Evolutionary conservation across 1,140 invertebrate species (phyloP), one percentile per base, ranked within the genome.

Genomic region (Zaprionus ghesquierei): DNA sequence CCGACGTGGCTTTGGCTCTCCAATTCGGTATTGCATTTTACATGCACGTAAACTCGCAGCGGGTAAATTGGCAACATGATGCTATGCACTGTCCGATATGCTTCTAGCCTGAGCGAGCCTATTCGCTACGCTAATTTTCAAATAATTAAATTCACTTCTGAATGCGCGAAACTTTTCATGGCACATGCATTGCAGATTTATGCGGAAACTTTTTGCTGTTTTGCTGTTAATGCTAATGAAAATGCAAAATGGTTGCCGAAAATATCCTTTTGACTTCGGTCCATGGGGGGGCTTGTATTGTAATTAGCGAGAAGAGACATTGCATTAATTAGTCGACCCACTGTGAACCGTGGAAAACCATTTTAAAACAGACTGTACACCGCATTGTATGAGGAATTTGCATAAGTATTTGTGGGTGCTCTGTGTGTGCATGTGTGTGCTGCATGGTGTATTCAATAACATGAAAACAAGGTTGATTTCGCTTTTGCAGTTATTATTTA

Each of bases 281-380:
- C 9, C 13, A 8, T 5, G n/a, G 13, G 6, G 35, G 13, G 49
- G 60, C 63, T 56, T 69, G 56, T 33, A 44, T 60, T 44, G 35
- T 72, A 71, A 71, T 72, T 65, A 41, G 41, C 31, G 13, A 15
- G 29, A 41, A 27, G 20, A 55, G 62, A 86, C 71, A 87, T 64
- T 59, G 68, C 82, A 81, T 87, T 87, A 87, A 87, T 86, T 81
- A 89, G 72, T 58, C 44, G 49, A 64, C 33, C 29, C 29, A 23
- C 62, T 61, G 60, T 41, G 49, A 41, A 33, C 65, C 59, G 49
- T 25, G 54, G n/a, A 60, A 60, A 55, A 49, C 27, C 33, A 35
- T 41, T 56, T 41, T 46, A n/a, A 27, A 6, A 10, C 18, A 4
- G 13, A n/a, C n/a, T 33, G 15, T 12, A n/a, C 4, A 27, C 1